phyloP scores from a whole-genome alignment of 2,797 vertebrate species.

The Sebastes elongatus region DNA sequence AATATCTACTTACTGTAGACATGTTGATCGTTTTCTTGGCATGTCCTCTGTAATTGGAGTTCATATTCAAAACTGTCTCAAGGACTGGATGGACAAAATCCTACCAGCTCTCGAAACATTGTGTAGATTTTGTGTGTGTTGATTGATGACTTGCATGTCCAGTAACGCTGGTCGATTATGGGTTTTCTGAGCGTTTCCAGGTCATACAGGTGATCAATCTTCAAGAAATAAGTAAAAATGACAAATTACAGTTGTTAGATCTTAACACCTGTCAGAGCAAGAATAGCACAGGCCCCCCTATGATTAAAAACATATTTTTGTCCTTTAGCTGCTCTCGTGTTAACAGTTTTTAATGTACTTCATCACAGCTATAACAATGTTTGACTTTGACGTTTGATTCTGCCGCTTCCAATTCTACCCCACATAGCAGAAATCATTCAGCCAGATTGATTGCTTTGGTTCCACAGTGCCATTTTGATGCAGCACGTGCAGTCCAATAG shows the following conservation, averaged over 20 bases:
- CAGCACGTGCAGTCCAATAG: conserved; percentile 18
- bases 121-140: not conserved
- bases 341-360: conserved; percentile 22
- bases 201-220: conserved; percentile 29
- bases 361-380: conserved; percentile 36
- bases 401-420: conserved; percentile 20
- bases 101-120: not conserved
- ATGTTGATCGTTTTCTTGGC: not conserved
- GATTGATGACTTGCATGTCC: conserved; percentile 26
- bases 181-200: conserved; percentile 21
- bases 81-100: not conserved
- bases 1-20: not conserved
- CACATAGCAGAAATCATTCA: conserved; percentile 28
- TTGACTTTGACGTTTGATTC: conserved; percentile 18
- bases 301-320: conserved; percentile 8
- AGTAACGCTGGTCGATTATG: conserved; percentile 10
- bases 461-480: conserved; percentile 30
- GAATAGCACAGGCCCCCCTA: not conserved
- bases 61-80: not conserved
- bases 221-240: conserved; percentile 20
- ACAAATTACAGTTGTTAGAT: conserved; percentile 23
- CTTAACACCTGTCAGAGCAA: conserved; percentile 12
- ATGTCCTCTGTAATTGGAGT: not conserved
- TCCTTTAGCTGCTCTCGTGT: conserved; percentile 11
- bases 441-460: conserved; percentile 53